phyloP scores from a whole-genome alignment of 2,888 invertebrate genomes.

The Limenitis camilla region DNA sequence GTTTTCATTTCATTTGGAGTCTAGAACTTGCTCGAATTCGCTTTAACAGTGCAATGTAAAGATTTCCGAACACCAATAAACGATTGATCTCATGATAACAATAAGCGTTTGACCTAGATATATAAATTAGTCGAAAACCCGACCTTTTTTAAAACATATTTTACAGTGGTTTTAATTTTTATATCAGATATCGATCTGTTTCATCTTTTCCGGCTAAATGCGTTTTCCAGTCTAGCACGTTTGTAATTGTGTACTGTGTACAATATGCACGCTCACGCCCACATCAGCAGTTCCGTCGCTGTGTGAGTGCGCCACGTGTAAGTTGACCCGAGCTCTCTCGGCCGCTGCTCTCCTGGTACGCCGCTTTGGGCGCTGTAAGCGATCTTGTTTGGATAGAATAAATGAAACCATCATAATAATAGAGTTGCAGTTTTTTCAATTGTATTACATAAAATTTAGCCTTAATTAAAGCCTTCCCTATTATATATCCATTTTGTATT shows the following conservation, averaged over 20 bases:
- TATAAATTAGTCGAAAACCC: neutral
- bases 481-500: no score
- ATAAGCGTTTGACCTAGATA: constrained; percentile 26
- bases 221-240: constrained; percentile 57
- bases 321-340: constrained; percentile 25
- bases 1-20: constrained; percentile 56
- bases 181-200: constrained; percentile 41
- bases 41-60: constrained; percentile 35
- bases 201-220: constrained; percentile 56
- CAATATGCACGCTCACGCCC: constrained; percentile 27
- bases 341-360: constrained; percentile 32
- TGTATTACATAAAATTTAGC: no score
- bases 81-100: constrained; percentile 30
- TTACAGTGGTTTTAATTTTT: constrained; percentile 8
- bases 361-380: constrained; percentile 36
- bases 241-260: constrained; percentile 39
- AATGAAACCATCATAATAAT: no score
- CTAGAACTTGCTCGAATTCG: constrained; percentile 32
- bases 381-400: constrained; percentile 29
- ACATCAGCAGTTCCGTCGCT: constrained; percentile 19
- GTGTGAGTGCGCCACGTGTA: constrained; percentile 51
- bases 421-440: no score
- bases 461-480: no score
- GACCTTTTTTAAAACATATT: neutral
- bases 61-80: constrained; percentile 33